Evolutionary conservation across 2,113 vertebrate genomes (phyloP).

Genomic region (Percina caprodes): DNA sequence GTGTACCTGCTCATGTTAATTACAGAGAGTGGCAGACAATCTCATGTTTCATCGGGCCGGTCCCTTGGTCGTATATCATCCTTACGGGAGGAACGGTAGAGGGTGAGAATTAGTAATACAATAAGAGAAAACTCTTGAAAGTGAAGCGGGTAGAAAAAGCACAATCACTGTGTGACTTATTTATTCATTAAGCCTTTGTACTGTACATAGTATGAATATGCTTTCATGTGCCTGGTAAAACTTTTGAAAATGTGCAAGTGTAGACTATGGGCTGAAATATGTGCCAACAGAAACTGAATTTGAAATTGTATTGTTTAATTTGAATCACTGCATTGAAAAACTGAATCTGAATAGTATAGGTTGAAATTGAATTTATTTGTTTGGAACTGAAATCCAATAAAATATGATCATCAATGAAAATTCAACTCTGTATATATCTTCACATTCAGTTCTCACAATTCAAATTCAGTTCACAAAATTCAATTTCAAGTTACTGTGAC

Average conservation of each 20-base stretch:
- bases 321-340: too few species aligned
- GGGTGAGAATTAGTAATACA: constrained; percentile 55
- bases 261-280: too few species aligned
- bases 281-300: too few species aligned
- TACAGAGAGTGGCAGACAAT: constrained; percentile 73
- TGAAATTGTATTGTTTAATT: too few species aligned
- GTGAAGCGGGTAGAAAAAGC: constrained; percentile 15
- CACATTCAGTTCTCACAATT: too few species aligned
- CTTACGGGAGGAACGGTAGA: constrained; percentile 55
- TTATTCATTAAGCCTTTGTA: constrained; percentile 38
- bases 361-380: too few species aligned
- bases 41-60: constrained; percentile 66
- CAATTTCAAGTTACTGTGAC: too few species aligned
- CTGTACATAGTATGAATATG: constrained; percentile 26
- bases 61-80: constrained; percentile 70
- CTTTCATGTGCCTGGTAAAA: constrained; percentile 36
- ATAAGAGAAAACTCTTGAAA: constrained; percentile 55
- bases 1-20: constrained; percentile 80
- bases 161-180: constrained; percentile 39
- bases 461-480: too few species aligned
- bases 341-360: too few species aligned
- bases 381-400: too few species aligned
- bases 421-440: too few species aligned
- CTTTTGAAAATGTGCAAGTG: constrained; percentile 29
- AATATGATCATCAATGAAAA: too few species aligned